A percentile compares a stretch with the other conserved stretches of the same genome.
Evolutionary conservation across 2,113 vertebrate genomes (phyloP).

Genomic region (Strix uralensis): DNA sequence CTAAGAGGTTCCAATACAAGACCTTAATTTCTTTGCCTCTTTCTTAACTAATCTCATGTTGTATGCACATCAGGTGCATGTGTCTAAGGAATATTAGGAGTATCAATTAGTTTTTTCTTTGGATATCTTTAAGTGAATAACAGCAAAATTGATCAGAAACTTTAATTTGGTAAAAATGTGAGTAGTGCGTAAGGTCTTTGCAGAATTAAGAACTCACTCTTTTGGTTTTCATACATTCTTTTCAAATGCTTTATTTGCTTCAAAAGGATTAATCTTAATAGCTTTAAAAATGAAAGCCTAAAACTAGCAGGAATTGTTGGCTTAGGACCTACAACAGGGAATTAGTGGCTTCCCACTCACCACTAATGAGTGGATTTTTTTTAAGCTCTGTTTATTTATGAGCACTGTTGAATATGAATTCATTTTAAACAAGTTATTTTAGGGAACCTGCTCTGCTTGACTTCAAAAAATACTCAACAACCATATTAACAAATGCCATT

Average conservation of each 20-base stretch:
- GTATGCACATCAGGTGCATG: neutral
- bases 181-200: neutral
- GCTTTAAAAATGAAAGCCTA: slow-evolving; percentile 57
- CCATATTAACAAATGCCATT: neutral
- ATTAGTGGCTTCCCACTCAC: slow-evolving; percentile 62
- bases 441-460: slow-evolving; percentile 2
- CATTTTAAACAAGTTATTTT: slow-evolving; percentile 40
- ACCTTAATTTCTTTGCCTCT: neutral
- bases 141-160: neutral
- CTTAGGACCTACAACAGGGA: slow-evolving; percentile 47
- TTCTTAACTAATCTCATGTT: neutral
- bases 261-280: slow-evolving; percentile 56
- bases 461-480: slow-evolving; percentile 8
- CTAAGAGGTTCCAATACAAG: neutral
- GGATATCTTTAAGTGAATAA: neutral
- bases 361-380: slow-evolving; percentile 57
- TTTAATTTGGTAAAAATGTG: neutral
- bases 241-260: slow-evolving; percentile 57
- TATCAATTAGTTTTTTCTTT: neutral
- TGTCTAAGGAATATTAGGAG: neutral
- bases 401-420: slow-evolving; percentile 40
- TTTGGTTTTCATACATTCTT: slow-evolving; percentile 11
- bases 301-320: slow-evolving; percentile 54
- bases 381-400: slow-evolving; percentile 50
- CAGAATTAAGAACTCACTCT: neutral